Evolutionary conservation across 2,797 vertebrate species (phyloP).

Genomic region (Mus spretus): DNA sequence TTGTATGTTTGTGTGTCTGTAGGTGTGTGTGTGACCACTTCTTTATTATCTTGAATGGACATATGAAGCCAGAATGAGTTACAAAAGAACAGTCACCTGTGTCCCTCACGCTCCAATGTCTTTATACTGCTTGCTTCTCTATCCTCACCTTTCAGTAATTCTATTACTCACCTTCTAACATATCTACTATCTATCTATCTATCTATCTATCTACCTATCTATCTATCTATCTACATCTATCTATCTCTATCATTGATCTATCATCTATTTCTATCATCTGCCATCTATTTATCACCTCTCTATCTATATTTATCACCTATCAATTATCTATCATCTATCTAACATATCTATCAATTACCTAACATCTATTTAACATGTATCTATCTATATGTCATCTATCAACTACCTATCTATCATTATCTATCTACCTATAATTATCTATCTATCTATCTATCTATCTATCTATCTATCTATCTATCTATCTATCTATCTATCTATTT

Average conservation of each 20-base stretch:
- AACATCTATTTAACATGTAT: not conserved
- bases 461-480: not conserved
- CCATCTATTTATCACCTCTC: not conserved
- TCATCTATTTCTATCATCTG: not conserved
- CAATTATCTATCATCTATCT: not conserved
- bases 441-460: not conserved
- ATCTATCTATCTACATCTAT: not conserved
- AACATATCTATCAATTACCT: not conserved
- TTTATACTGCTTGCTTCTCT: not conserved
- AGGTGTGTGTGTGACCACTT: not conserved
- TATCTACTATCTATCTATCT: not conserved
- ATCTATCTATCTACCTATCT: not conserved
- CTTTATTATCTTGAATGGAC: not conserved
- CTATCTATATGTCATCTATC: not conserved
- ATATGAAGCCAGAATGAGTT: constrained; percentile 24
- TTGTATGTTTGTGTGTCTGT: not conserved
- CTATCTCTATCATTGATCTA: not conserved
- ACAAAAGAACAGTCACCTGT: not conserved
- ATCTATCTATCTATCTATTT: not conserved
- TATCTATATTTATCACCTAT: too few relatives aligned
- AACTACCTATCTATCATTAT: too few relatives aligned
- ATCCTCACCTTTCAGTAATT: not conserved
- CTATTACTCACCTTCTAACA: not conserved
- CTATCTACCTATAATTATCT: too few relatives aligned
- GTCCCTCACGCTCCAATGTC: not conserved